phyloP scores from a whole-genome alignment of 2,113 vertebrate genomes.

The Malaclemys terrapin region DNA sequence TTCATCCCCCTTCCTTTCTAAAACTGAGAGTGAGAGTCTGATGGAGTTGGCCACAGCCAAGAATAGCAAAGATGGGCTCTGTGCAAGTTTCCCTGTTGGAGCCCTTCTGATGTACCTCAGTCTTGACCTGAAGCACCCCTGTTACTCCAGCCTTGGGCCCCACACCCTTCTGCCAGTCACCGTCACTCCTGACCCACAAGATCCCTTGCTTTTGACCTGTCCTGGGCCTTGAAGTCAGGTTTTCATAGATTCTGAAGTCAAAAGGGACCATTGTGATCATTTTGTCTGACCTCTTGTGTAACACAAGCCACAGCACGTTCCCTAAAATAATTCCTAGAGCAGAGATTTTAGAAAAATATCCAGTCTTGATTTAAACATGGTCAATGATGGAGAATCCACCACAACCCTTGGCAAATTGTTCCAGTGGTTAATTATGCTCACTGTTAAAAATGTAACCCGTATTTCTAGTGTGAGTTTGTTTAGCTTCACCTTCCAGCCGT shows the following conservation, averaged over 20 bases:
- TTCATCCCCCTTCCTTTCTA: background rate
- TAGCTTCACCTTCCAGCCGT: background rate
- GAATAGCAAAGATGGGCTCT: background rate
- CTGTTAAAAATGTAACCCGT: background rate
- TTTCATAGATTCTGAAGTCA: background rate
- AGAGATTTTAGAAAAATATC: background rate
- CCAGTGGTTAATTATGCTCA: background rate
- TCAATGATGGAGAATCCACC: background rate
- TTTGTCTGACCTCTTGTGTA: background rate
- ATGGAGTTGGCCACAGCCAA: background rate
- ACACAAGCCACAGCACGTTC: background rate
- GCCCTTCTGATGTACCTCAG: background rate
- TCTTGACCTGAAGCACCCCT: background rate
- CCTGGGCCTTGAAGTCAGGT: background rate
- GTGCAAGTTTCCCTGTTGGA: background rate
- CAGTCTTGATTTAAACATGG: background rate
- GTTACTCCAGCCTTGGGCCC: background rate
- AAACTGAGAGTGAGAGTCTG: background rate
- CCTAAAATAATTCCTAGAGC: background rate
- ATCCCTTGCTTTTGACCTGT: background rate
- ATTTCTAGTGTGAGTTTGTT: background rate
- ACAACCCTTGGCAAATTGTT: background rate
- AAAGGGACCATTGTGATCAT: background rate
- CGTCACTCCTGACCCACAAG: rapidly evolving
- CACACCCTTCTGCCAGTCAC: background rate